A percentile compares a stretch with the other conserved stretches of the same genome.
phyloP scores from a whole-genome alignment of 2,797 vertebrate species.

The Sylvia borin region DNA sequence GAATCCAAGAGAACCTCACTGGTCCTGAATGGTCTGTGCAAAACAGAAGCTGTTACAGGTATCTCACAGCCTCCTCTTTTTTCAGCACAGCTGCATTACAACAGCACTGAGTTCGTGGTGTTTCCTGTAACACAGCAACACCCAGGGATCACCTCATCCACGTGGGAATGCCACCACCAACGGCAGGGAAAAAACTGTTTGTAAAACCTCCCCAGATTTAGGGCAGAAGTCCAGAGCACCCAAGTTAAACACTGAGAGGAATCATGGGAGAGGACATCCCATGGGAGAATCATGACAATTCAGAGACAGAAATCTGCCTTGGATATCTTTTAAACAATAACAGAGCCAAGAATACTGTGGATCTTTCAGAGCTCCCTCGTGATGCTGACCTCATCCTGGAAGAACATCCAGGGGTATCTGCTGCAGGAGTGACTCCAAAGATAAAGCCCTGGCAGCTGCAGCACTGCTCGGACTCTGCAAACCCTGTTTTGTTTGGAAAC shows the following conservation, averaged over 20 bases:
- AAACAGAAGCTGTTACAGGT: not conserved
- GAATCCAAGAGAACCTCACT: not conserved
- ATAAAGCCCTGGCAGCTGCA: not conserved
- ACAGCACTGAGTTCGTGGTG: not conserved
- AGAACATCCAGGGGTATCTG: not conserved
- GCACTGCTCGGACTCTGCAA: not conserved
- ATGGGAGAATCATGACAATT: not conserved
- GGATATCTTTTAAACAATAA: not conserved
- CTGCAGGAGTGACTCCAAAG: not conserved
- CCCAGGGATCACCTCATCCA: not conserved
- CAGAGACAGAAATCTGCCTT: not conserved
- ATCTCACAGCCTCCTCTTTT: not conserved
- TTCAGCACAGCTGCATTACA: not conserved
- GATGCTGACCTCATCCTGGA: conserved; percentile 24
- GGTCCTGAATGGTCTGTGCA: not conserved
- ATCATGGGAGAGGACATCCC: not conserved
- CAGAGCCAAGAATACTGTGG: not conserved
- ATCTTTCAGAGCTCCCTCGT: not conserved
- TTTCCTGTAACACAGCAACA: not conserved
- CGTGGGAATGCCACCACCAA: not conserved
- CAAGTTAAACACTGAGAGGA: not conserved
- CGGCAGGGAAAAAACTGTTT: not conserved
- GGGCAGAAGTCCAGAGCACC: not conserved
- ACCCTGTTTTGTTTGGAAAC: not conserved
- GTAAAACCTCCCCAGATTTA: not conserved